Evolutionary conservation across 2,113 vertebrate genomes (phyloP).

Genomic region (Struthidea cinerea): DNA sequence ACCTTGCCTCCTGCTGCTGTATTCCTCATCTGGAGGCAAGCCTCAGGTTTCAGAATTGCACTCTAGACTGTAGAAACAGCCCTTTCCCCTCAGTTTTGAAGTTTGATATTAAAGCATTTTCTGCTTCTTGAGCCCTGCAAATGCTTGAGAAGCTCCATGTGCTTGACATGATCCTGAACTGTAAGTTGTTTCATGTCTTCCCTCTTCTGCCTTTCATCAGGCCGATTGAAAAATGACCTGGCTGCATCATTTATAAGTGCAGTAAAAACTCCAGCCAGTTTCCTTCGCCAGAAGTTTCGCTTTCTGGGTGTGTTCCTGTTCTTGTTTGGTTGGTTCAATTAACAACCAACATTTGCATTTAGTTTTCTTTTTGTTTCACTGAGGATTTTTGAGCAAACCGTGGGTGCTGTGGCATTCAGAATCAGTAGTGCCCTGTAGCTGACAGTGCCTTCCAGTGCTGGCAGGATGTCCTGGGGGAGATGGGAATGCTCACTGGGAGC

Average conservation of each 20-base stretch:
- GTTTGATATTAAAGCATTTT: background rate
- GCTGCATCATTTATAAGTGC: background rate
- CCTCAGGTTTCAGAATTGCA: background rate
- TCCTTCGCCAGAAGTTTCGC: slow-evolving; percentile 16
- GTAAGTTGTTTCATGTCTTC: background rate
- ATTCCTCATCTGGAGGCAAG: background rate
- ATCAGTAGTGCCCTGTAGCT: background rate
- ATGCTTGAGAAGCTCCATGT: background rate
- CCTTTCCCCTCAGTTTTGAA: background rate
- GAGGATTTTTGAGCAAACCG: background rate
- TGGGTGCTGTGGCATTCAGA: background rate
- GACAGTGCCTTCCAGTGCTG: accelerated
- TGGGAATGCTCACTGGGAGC: background rate
- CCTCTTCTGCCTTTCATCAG: background rate
- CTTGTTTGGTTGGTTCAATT: background rate
- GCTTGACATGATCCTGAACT: background rate
- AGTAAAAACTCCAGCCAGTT: slow-evolving; percentile 24
- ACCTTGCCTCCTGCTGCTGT: background rate
- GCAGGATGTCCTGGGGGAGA: background rate
- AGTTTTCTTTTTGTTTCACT: background rate
- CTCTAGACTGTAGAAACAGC: background rate
- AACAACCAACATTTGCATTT: background rate
- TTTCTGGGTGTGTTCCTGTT: slow-evolving; percentile 34
- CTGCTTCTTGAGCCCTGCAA: background rate
- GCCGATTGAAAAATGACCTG: background rate